phyloP scores from a whole-genome alignment of 2,113 vertebrate genomes.

The Anser cygnoides region DNA sequence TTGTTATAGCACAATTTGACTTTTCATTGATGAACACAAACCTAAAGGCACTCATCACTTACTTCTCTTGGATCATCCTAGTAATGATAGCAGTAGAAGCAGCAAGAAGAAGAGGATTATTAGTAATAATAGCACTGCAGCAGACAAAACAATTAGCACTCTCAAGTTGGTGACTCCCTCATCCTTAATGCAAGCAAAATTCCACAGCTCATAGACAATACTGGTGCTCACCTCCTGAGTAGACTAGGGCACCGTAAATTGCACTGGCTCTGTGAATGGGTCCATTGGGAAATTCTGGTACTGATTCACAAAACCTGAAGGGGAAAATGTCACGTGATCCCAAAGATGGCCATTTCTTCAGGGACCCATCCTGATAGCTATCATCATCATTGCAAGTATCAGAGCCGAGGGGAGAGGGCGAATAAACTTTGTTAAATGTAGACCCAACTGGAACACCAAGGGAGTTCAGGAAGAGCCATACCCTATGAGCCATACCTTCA shows the following conservation, averaged over 20 bases:
- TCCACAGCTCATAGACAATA: not conserved
- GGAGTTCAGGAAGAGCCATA: not conserved
- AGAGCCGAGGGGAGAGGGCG: not conserved
- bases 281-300: not conserved
- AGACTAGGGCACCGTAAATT: not conserved
- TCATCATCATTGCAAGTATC: not conserved
- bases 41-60: not conserved
- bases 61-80: not conserved
- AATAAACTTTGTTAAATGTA: not conserved
- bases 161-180: not conserved
- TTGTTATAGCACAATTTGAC: not conserved
- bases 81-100: not conserved
- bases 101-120: not conserved
- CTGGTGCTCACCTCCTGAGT: not conserved
- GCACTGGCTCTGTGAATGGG: not conserved
- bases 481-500: not conserved
- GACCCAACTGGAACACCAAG: not conserved
- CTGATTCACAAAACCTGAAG: not conserved
- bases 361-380: not conserved
- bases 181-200: not conserved
- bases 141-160: not conserved
- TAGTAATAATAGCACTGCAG: not conserved
- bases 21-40: not conserved
- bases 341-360: not conserved
- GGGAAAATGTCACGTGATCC: not conserved